A percentile compares a stretch with the other conserved stretches of the same genome.
These are phyloP conservation scores for Epiblema foenella DNA, from an alignment of 2,888 invertebrate genomes.

Conservation along the genomic window DNA sequence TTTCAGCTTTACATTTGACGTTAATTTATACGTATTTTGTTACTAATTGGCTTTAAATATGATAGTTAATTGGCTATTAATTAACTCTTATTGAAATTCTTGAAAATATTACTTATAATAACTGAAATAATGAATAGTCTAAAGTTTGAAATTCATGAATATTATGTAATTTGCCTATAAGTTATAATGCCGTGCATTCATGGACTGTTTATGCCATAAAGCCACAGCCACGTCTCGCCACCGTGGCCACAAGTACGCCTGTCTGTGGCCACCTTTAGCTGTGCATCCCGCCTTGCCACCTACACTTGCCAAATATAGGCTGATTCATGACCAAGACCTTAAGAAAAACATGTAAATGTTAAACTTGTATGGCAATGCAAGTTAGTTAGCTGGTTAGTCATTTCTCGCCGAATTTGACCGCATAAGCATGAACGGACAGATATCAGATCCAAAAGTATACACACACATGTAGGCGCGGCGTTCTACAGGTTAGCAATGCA, in stretches of 20 bases:
- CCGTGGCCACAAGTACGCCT: constrained; percentile 17
- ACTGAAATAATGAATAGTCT: background rate
- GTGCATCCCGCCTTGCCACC: constrained; percentile 10
- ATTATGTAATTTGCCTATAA: background rate
- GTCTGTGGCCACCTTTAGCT: constrained; percentile 26
- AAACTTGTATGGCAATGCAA: constrained; percentile 1
- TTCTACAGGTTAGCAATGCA: background rate
- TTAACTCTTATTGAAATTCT: background rate
- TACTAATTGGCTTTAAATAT: background rate
- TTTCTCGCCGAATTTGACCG: background rate
- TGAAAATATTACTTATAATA: background rate
- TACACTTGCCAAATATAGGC: constrained; percentile 24
- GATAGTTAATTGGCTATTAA: background rate
- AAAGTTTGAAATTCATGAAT: background rate
- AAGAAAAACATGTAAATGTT: constrained; percentile 14
- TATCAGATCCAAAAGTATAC: background rate
- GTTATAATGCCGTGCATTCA: constrained; percentile 16
- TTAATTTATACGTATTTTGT: background rate
- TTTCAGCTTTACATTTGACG: background rate
- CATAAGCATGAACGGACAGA: background rate
- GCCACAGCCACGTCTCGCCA: constrained; percentile 16
- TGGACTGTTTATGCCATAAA: constrained; percentile 14
- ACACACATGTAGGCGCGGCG: background rate
- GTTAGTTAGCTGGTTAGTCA: constrained; percentile 1
- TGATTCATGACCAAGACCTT: constrained; percentile 25